Evolutionary conservation across 2,888 invertebrate genomes (phyloP).

Genomic region (Auanema sp.): DNA sequence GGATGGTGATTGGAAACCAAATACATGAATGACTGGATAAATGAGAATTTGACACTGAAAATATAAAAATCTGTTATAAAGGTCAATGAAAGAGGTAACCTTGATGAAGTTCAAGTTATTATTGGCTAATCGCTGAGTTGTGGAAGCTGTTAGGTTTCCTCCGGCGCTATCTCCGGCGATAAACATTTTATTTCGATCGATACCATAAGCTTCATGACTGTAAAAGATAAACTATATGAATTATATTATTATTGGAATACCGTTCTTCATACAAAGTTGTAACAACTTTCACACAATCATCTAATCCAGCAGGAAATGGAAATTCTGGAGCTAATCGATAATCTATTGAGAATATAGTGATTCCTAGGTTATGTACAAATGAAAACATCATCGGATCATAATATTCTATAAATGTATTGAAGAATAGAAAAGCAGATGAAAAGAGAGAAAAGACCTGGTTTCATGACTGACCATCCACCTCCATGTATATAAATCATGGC

Average conservation of each 20-base stretch:
- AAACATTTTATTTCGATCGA: constrained; percentile 52
- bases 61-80: constrained; percentile 3
- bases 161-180: constrained; percentile 63
- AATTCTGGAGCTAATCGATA: constrained; percentile 64
- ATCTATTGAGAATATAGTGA: constrained; percentile 51
- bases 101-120: constrained; percentile 19
- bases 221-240: constrained; percentile 6
- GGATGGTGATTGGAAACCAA: constrained; percentile 62
- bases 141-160: constrained; percentile 56
- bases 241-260: background rate
- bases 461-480: constrained; percentile 57
- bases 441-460: constrained; percentile 33
- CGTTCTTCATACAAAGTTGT: background rate
- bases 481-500: constrained; percentile 59
- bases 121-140: constrained; percentile 28
- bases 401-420: constrained; percentile 41
- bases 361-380: constrained; percentile 43
- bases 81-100: constrained; percentile 2
- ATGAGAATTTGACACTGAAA: constrained; percentile 64
- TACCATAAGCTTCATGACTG: constrained; percentile 39
- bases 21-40: constrained; percentile 65
- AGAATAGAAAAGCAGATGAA: background rate
- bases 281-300: constrained; percentile 63
- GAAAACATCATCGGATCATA: constrained; percentile 51
- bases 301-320: constrained; percentile 65